Base-by-base conservation (phyloP, 2,888 invertebrate species). In the Nymphalis urticae region DNA sequence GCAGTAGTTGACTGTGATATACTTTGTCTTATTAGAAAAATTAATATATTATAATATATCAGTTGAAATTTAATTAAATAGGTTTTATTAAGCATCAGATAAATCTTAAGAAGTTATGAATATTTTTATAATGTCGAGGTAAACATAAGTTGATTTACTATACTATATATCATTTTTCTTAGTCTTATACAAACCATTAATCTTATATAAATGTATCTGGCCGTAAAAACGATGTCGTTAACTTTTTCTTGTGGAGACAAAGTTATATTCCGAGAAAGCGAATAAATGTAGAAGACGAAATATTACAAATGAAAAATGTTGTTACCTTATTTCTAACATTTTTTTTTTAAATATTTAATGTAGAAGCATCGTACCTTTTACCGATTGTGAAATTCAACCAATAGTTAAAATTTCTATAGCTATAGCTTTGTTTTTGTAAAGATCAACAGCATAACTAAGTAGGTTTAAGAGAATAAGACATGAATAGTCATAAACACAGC, bases 171-270 rank as follows among this genome's bases (percentile, higher is more conserved):
- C 61, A 64, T 67, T 70, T 67, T 64, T 70, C 67, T 66, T 60
- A 63, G 53, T 66, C 59, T 64, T 58, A 50, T 64, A 60, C 51
- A 60, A 64, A 67, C 56, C 67, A 70, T 70, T 70, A 70, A 67
- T 70, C 67, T 64, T 64, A 48, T 66, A 70, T 64, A 62, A 63
- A 59, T 69, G 58, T 69, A 48, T 69, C 69, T 67, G 66, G 51
- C 50, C 27, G 59, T 48, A 66, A 63, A 69, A 64, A 70, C 67
- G 56, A 67, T 51, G 61, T 71, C 71, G 59, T 68, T 63, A 68
- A 58, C 60, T 62, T 68, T 62, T 59, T 64, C 60, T 42, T 58
- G 56, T 53, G 16, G 51, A 50, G 50, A 21, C 48, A 50, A 58
- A 58, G 58, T 42, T 42, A 42, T 42, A 58, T 58, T 58, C 19